Base-by-base conservation (phyloP, 2,113 vertebrate genomes). In the Microtus ochrogaster region DNA sequence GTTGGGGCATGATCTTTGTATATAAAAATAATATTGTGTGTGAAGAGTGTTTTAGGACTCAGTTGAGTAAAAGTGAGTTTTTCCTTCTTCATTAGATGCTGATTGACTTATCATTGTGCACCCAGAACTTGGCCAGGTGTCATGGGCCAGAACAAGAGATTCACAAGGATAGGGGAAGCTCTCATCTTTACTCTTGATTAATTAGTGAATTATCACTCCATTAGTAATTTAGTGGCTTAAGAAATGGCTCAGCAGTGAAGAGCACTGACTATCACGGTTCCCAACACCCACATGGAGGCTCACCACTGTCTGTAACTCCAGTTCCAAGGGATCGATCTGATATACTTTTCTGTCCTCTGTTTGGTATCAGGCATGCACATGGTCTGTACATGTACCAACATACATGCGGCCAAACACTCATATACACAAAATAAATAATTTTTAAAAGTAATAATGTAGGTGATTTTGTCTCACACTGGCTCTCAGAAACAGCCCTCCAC, bases 31-130 rank as follows among this genome's bases (percentile, higher is more conserved):
- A 63, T 33, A 36, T 12, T 65, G n/a, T 14, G 44, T 33, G 28
- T 73, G 7, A 49, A 14, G 65, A n/a, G 17, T 47, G 4, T 93
- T 87, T 92, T 84, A 77, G 9, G 24, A 47, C 44, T 52, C n/a
- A 33, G 33, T 30, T 68, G 68, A 44, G 24, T 58, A 70, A 93
- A 93, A 52, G 13, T 82, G n/a, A 89, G 41, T 49, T 91, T 88
- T 85, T 95, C 11, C 83, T 86, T 95, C 10, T 83, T 91, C 33
- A 79, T 26, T 58, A 79, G 76, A 65, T 83, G 55, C n/a, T 68
- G 5, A 41, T 2, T 14, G 52, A 58, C 28, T 55, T 63, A 39
- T 22, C 47, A 44, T 63, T 58, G 22, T 39, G 5, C 33, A 36
- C 68, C 33, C 0, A 30, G n/a, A 78, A 70, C 26, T 89, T 47